phyloP scores from a whole-genome alignment of 2,113 vertebrate species.

The Pontoporia blainvillei region DNA sequence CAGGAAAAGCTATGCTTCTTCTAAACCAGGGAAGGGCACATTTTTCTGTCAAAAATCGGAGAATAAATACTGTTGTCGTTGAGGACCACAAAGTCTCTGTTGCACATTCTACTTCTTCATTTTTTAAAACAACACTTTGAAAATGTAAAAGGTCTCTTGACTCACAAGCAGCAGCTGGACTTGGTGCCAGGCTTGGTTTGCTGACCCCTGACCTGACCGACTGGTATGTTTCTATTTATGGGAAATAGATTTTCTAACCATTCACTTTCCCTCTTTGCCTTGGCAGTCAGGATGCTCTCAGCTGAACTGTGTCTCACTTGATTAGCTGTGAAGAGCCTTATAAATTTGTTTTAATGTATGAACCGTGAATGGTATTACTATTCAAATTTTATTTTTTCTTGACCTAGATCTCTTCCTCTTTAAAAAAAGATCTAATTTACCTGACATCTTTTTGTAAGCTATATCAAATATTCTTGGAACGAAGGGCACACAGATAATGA shows the following conservation, averaged over 20 bases:
- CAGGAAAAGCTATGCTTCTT: neutral
- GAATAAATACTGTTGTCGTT: neutral
- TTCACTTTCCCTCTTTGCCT: neutral
- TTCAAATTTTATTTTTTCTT: neutral
- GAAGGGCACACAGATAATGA: neutral
- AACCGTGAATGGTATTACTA: neutral
- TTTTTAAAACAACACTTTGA: neutral
- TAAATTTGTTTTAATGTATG: neutral
- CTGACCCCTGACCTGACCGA: neutral
- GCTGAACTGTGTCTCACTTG: neutral
- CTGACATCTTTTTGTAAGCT: neutral
- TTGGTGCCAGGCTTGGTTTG: neutral
- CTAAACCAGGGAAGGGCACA: neutral
- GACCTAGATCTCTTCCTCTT: neutral
- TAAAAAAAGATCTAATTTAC: neutral
- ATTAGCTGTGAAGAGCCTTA: neutral
- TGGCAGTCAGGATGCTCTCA: neutral
- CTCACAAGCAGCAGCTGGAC: accelerated
- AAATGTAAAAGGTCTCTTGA: neutral
- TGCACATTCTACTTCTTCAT: neutral
- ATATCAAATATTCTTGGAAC: neutral
- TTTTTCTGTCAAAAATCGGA: neutral
- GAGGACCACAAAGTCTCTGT: neutral
- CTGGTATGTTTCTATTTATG: neutral
- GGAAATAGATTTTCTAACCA: neutral